Percentiles rank a stretch among this genome's conserved stretches.
These are phyloP conservation scores for Odontomyia ornata DNA, from an alignment of 2,888 invertebrate genomes.

Conservation along the genomic window DNA sequence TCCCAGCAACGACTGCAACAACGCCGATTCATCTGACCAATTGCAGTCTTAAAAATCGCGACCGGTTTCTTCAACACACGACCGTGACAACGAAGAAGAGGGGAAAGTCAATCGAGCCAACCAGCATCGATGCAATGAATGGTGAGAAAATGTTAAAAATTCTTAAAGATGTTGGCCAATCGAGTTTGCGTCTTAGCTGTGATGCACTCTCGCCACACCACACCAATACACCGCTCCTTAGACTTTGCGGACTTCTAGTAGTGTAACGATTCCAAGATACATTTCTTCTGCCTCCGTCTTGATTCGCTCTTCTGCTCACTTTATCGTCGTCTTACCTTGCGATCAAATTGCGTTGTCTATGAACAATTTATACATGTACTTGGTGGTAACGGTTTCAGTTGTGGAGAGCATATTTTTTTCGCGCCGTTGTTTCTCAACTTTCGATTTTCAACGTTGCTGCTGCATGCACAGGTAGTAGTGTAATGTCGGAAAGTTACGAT, in stretches of 20 bases:
- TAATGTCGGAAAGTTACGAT: neutral
- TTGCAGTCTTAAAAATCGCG: neutral
- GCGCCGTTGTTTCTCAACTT: constrained; percentile 25
- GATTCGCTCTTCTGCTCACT: neutral
- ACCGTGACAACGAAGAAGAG: neutral
- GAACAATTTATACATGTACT: neutral
- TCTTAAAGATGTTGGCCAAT: constrained; percentile 1
- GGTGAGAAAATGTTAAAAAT: neutral
- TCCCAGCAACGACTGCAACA: neutral
- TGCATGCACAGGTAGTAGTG: neutral
- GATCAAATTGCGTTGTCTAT: neutral
- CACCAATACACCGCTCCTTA: neutral
- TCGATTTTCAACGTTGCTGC: constrained; percentile 36
- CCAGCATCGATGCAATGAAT: neutral
- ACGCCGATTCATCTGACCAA: neutral
- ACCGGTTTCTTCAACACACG: neutral
- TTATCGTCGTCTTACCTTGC: neutral
- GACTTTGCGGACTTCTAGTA: too few relatives aligned
- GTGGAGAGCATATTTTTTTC: constrained; percentile 25
- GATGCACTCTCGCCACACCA: too few relatives aligned
- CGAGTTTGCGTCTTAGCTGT: neutral
- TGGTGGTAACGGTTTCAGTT: constrained; percentile 40
- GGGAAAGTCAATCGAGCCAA: neutral
- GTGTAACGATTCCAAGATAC: neutral
- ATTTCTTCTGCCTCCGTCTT: neutral